Percentiles rank a stretch among this genome's conserved stretches.
Conservation (phyloP, 1,140 invertebrate genomes). For the Tribolium castaneum region DNA sequence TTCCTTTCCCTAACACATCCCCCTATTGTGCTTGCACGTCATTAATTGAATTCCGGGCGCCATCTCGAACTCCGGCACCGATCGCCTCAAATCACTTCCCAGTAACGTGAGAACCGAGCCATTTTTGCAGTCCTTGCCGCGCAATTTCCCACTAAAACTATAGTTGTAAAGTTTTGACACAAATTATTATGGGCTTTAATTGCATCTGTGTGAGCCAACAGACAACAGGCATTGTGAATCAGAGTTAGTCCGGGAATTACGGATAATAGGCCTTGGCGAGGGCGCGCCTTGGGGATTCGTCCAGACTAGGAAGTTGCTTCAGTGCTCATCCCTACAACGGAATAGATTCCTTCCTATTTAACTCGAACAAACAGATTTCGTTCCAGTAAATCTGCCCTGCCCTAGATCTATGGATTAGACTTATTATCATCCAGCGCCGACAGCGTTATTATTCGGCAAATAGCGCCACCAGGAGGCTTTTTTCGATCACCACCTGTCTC, state of each 20-base stretch:
- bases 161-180: constrained; percentile 46
- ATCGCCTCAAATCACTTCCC: not conserved
- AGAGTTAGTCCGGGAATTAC: constrained; percentile 53
- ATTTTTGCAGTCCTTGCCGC: not conserved
- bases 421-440: constrained; percentile 19
- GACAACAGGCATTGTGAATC: constrained; percentile 54
- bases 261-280: constrained; percentile 53
- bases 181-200: constrained; percentile 54
- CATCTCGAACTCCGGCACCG: constrained; percentile 45
- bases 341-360: constrained; percentile 56
- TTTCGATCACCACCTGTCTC: not conserved
- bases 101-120: not conserved
- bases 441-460: constrained; percentile 5
- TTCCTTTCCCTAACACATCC: constrained; percentile 43
- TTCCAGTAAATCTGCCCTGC: constrained; percentile 48
- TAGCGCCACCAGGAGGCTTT: not conserved
- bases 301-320: constrained; percentile 50
- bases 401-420: constrained; percentile 24
- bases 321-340: constrained; percentile 45
- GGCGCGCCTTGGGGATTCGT: constrained; percentile 49
- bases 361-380: constrained; percentile 53
- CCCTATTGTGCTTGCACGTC: constrained; percentile 45
- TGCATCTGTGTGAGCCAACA: constrained; percentile 49
- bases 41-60: constrained; percentile 54
- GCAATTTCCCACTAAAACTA: constrained; percentile 14